Evolutionary conservation across 2,797 vertebrate species (phyloP), one percentile per base, ranked within the genome.

Genomic region (Neopelma chrysocephalum): DNA sequence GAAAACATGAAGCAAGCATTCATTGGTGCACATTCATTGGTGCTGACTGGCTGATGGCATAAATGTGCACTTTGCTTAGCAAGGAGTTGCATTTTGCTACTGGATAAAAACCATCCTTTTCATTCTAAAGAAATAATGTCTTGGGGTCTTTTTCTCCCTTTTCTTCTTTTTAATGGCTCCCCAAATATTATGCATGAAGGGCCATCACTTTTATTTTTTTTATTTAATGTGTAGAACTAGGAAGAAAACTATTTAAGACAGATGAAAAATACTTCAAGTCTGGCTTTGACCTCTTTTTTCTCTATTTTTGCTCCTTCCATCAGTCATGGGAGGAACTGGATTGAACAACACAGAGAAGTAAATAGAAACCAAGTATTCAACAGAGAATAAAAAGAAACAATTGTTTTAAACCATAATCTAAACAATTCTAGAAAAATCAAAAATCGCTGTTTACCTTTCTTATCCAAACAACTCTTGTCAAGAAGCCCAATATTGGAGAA

Each of bases 401-500:
- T 16, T 11, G 3, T 4, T 31, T 58, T 64, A 48, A 58, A 60
- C 5, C 11, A 34, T 27, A 54, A 89, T 27, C 6, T 65, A 14
- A 42, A 81, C 27, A 19, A 53, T 6, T 43, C 43, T 22, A 26
- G 54, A 68, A 66, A 11, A 8, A 20, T 21, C 21, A 27, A 70
- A 70, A 66, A 43, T 58, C 6, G 8, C 4, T 8, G 2, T 29
- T 80, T 83, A 48, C 31, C 17, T 8, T 47, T 87, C 25, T 34
- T 16, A 64, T 19, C 34, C 8, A 11, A 42, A 53, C 20, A 12
- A 8, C 48, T 36, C 21, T 42, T 12, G 8, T 10, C 13, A 62
- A 34, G 40, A 51, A 71, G 7, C 38, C 15, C 4, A 2, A 5
- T 1, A 14, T 5, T 3, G 1, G 1, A 43, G 50, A 23, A 45